These are phyloP conservation scores for Clamator glandarius DNA, from an alignment of 2,797 vertebrate species.

Conservation along the genomic window DNA sequence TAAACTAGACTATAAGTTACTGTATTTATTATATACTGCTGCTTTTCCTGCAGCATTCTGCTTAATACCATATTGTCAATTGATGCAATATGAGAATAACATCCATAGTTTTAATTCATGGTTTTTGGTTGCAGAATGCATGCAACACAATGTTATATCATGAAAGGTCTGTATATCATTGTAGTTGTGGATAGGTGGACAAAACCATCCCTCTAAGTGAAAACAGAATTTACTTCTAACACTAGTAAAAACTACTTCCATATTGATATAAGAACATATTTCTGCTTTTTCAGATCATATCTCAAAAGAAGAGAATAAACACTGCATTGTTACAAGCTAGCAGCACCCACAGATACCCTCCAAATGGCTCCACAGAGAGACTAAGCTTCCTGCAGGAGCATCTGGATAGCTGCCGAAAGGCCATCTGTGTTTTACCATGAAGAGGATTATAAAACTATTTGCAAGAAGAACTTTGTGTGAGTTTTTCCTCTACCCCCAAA, in stretches of 20 bases:
- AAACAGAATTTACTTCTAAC: not conserved
- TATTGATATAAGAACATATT: not conserved
- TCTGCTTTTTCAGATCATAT: not conserved
- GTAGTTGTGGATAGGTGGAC: not conserved
- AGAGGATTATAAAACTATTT: slow-evolving; percentile 49
- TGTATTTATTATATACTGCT: not conserved
- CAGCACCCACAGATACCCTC: slow-evolving; percentile 54
- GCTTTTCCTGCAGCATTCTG: not conserved
- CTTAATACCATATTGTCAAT: not conserved
- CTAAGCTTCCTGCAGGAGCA: slow-evolving; percentile 63
- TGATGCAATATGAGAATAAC: not conserved
- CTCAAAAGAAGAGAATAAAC: not conserved
- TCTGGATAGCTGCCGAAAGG: slow-evolving; percentile 40
- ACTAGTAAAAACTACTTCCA: not conserved
- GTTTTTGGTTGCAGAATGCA: not conserved
- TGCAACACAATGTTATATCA: not conserved
- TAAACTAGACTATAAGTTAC: not conserved
- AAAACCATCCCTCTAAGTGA: not conserved
- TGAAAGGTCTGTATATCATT: not conserved
- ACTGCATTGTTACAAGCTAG: slow-evolving; percentile 17
- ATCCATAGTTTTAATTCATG: not conserved
- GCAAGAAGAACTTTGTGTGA: slow-evolving; percentile 1
- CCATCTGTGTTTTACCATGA: slow-evolving; percentile 45
- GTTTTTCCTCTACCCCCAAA: not conserved
- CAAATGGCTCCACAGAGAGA: slow-evolving; percentile 54